Conservation (phyloP, 2,797 vertebrate species). For the Trachurus trachurus region DNA sequence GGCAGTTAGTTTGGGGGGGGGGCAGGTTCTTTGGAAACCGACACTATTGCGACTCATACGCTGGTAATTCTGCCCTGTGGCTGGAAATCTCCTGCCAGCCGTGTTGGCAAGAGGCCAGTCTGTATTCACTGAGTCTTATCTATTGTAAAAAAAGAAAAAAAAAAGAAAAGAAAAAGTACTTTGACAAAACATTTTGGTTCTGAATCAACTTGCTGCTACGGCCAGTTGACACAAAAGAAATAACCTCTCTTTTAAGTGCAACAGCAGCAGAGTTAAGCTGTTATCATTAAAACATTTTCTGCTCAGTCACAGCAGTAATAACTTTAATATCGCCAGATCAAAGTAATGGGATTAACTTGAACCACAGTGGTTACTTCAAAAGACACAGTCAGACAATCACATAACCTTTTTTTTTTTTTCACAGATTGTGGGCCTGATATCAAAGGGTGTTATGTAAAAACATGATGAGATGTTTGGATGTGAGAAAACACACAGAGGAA, state of each 20-base stretch:
- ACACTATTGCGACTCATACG: slow-evolving; percentile 66
- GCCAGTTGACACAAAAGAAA: slow-evolving; percentile 35
- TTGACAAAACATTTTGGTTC: slow-evolving; percentile 53
- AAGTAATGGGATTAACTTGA: slow-evolving; percentile 63
- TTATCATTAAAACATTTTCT: slow-evolving; percentile 45
- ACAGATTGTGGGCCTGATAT: slow-evolving; percentile 46
- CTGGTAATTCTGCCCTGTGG: slow-evolving; percentile 61
- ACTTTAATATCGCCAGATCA: slow-evolving; percentile 64
- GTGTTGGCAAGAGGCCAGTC: slow-evolving; percentile 54
- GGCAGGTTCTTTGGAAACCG: slow-evolving; percentile 69
- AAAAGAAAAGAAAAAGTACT: slow-evolving; percentile 10
- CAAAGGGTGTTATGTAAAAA: slow-evolving; percentile 59
- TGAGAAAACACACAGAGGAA: slow-evolving; percentile 54
- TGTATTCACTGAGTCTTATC: slow-evolving; percentile 44
- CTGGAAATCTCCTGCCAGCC: slow-evolving; percentile 58
- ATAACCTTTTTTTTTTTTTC: slow-evolving; percentile 54
- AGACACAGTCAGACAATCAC: slow-evolving; percentile 50
- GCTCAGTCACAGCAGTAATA: slow-evolving; percentile 38
- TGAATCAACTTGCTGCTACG: slow-evolving; percentile 60
- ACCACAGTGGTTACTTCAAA: slow-evolving; percentile 61
- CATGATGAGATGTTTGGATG: slow-evolving; percentile 39
- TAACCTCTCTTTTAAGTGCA: slow-evolving; percentile 29
- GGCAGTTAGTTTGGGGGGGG: slow-evolving; percentile 44
- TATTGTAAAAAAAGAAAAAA: slow-evolving; percentile 37
- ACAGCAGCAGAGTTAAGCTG: slow-evolving; percentile 33